Base-by-base conservation (phyloP, 2,113 vertebrate species). In the Seriola dumerili region DNA sequence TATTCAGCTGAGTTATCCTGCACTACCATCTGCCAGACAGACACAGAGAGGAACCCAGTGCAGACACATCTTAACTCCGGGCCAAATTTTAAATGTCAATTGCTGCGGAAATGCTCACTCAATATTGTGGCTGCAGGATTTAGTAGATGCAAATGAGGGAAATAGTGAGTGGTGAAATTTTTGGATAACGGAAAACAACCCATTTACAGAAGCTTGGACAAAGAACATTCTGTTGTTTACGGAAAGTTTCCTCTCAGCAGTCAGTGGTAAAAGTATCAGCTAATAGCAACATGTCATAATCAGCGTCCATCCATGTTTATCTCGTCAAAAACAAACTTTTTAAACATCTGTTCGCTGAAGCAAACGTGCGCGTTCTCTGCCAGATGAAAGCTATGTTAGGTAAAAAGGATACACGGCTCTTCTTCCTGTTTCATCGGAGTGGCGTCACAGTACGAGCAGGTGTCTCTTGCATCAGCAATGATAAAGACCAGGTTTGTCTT, bases 401-500 rank as follows among this genome's bases (percentile, higher is more conserved):
- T 85, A 21, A 88, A 90, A 90, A 98, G 97, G 97, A 99, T 99
- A 99, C 97, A 98, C 61, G 95, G 96, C 93, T 97, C 96, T 72
- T 99, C 97, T 0, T 97, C 97, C 93, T 99, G 98, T 88, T 96
- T 95, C 66, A 99, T 92, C 21, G 92, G 93, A 52, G 94, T 96
- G n/a, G 92, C 90, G 86, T 96, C 94, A 84, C 97, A 98, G 23
- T 93, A 92, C 8, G 87, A 92, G 90, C 97, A 97, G 54, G 96
- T 95, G 46, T 91, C 87, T 89, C 96, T 96, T 84, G 96, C 95
- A 86, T 98, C 97, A 78, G 96, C 95, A 59, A 99, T 96, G 91
- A 99, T 96, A 84, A 99, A 98, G 81, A 99, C 95, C 91, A 99
- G 94, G 93, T 99, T 99, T 63, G 98, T 99, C 79, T 97, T 96